Conservation (phyloP, 2,797 vertebrate genomes). For the Rhabdophis nuchalis region DNA sequence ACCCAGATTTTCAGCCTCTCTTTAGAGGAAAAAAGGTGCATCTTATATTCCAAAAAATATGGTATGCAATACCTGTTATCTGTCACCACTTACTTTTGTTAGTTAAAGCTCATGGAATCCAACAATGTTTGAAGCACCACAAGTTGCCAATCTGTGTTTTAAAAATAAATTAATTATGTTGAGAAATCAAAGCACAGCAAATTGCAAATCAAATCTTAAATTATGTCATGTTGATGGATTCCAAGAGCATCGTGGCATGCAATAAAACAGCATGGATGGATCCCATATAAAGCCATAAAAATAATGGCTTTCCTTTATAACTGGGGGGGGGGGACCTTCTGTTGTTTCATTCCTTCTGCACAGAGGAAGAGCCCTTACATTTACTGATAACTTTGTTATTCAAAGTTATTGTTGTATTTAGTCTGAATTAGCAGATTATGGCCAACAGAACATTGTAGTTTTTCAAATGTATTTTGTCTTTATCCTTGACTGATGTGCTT, state of each 20-base stretch:
- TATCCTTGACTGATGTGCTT: neutral
- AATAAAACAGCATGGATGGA: too few species aligned
- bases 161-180: neutral
- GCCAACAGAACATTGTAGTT: neutral
- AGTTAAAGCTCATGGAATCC: neutral
- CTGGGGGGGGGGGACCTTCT: fast-evolving
- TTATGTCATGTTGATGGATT: neutral
- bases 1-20: too few species aligned
- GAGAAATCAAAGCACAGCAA: neutral
- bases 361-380: neutral
- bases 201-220: neutral
- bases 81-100: neutral
- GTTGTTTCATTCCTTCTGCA: neutral
- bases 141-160: neutral
- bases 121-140: neutral
- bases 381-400: neutral
- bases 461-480: neutral
- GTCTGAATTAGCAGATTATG: neutral
- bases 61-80: too few species aligned
- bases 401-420: neutral
- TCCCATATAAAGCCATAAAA: neutral
- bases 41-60: too few species aligned
- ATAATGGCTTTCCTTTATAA: neutral
- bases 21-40: too few species aligned
- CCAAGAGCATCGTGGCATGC: neutral